Conservation (phyloP, 2,113 vertebrate genomes). For the Campylomormyrus tamandua region DNA sequence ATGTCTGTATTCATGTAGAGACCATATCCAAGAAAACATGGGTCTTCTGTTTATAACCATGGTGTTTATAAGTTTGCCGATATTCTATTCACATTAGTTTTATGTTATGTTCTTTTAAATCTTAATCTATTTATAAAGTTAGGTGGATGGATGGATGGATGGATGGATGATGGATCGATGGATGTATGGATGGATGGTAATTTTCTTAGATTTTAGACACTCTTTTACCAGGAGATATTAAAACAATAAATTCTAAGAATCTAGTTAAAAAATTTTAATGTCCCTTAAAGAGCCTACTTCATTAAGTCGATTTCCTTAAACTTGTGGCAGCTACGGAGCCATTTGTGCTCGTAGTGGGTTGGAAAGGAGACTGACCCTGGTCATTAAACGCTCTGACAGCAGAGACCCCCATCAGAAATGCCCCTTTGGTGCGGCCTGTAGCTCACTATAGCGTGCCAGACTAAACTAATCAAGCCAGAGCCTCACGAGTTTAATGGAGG, state of each 20-base stretch:
- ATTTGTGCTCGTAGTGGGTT: neutral
- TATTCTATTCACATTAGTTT: neutral
- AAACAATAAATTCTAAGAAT: neutral
- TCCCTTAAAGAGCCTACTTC: neutral
- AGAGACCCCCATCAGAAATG: neutral
- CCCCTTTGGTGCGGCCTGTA: neutral
- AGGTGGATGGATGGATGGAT: neutral
- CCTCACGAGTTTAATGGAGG: neutral
- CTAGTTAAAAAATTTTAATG: neutral
- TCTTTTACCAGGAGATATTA: neutral
- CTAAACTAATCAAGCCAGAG: conserved; percentile 14
- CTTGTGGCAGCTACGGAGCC: neutral
- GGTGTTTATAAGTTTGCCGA: neutral
- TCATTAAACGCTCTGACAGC: neutral
- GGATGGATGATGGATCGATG: no score
- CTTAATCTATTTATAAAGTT: neutral
- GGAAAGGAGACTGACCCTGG: neutral
- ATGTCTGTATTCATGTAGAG: neutral
- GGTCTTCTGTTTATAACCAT: neutral
- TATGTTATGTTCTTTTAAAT: neutral
- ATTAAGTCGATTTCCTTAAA: neutral
- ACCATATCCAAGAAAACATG: neutral
- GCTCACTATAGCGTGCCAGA: neutral
- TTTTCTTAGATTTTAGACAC: neutral
- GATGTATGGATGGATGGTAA: no score